Conservation (phyloP, 2,113 vertebrate genomes). For the Paradoxurus hermaphroditus region DNA sequence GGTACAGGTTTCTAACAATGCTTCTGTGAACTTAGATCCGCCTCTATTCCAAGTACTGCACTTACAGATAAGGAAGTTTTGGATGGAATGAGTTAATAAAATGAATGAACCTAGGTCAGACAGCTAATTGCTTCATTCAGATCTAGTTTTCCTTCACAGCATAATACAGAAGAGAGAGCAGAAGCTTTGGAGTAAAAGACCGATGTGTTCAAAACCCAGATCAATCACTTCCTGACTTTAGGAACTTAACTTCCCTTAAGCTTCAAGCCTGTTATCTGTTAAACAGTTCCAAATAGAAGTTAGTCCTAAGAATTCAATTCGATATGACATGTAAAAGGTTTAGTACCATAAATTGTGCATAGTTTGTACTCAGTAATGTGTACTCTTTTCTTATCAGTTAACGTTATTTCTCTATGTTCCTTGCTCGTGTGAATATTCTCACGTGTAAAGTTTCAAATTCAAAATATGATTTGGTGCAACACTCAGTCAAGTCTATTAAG, state of each 20-base stretch:
- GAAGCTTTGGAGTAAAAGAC: background rate
- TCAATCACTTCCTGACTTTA: background rate
- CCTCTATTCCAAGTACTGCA: background rate
- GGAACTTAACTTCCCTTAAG: background rate
- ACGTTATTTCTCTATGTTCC: background rate
- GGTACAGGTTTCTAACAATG: background rate
- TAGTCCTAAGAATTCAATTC: background rate
- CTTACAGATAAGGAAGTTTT: background rate
- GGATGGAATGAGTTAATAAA: background rate
- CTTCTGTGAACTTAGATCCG: background rate
- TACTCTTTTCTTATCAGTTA: background rate
- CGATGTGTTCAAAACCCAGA: background rate
- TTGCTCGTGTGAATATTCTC: background rate
- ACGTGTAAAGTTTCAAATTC: background rate
- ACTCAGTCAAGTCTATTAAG: background rate
- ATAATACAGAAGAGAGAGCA: background rate
- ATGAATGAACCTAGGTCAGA: background rate
- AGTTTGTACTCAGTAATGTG: background rate
- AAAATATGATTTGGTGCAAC: background rate
- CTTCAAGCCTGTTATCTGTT: background rate
- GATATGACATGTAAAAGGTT: background rate
- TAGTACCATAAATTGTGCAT: background rate
- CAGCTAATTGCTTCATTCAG: background rate
- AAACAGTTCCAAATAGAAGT: background rate
- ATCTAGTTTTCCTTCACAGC: background rate